Conservation (phyloP, 2,113 vertebrate species). For the Trematocara unimaculatum region DNA sequence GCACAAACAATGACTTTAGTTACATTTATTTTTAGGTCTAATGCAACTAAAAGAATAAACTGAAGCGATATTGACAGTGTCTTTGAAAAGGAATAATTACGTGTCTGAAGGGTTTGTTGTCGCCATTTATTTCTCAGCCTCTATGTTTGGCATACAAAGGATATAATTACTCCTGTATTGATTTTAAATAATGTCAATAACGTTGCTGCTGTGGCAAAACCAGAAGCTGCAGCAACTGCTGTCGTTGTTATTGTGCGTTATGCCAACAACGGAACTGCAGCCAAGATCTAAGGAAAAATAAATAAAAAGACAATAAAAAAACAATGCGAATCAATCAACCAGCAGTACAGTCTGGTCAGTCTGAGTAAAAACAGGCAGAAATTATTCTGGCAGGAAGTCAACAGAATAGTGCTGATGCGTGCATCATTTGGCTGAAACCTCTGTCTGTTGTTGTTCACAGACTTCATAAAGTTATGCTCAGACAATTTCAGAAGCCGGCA, state of each 20-base stretch:
- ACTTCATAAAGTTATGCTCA: neutral
- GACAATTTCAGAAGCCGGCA: neutral
- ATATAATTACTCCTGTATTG: constrained; percentile 24
- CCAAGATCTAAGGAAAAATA: neutral
- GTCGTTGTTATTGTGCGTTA: neutral
- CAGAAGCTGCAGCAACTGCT: neutral
- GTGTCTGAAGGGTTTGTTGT: neutral
- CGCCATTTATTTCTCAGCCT: neutral
- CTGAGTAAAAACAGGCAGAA: neutral
- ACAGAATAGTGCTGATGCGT: neutral
- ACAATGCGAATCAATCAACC: neutral
- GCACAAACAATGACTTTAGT: neutral
- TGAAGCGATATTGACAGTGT: neutral
- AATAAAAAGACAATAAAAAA: neutral
- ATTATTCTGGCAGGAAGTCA: fast-evolving
- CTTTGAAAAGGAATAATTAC: neutral
- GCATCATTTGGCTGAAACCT: neutral
- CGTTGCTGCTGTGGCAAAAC: neutral
- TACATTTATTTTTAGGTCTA: neutral
- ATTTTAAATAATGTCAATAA: constrained; percentile 11
- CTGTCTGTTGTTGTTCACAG: neutral
- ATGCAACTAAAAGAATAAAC: neutral
- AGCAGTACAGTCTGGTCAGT: neutral
- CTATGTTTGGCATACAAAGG: neutral
- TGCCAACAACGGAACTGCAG: neutral